These are phyloP conservation scores for Drosophila takahashii DNA, from an alignment of 1,140 invertebrate genomes.

Conservation along the genomic window DNA sequence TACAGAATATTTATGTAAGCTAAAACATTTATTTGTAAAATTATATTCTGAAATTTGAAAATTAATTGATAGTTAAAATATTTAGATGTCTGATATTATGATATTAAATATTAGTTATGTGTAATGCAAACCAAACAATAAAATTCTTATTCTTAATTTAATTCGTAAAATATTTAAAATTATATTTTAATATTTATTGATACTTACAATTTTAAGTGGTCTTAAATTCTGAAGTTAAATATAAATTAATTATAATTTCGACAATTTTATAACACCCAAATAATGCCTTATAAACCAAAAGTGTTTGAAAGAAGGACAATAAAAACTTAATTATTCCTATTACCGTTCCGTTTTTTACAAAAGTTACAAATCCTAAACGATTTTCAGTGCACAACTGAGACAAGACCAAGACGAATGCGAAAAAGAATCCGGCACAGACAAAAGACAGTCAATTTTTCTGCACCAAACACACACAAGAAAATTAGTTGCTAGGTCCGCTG, in stretches of 20 bases:
- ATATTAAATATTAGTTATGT: no score
- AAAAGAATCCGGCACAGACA: slow-evolving; percentile 56
- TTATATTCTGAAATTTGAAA: no score
- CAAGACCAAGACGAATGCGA: slow-evolving; percentile 51
- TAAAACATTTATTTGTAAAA: no score
- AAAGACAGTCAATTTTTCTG: slow-evolving; percentile 80
- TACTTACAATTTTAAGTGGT: neutral
- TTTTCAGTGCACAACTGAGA: slow-evolving; percentile 11
- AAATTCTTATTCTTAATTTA: no score
- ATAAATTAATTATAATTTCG: neutral
- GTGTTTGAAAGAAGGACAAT: no score
- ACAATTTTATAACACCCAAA: neutral
- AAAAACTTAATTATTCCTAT: neutral
- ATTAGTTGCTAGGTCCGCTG: slow-evolving; percentile 62
- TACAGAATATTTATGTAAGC: no score
- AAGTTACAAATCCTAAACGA: neutral
- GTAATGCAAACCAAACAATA: no score
- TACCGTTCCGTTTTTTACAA: neutral
- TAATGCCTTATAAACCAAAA: no score
- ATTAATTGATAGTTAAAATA: no score
- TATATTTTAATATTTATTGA: neutral
- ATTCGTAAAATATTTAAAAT: neutral
- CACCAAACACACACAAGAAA: slow-evolving; percentile 77
- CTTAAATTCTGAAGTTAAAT: neutral
- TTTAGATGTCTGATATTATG: no score